phyloP scores from a whole-genome alignment of 2,888 invertebrate species.

The Coelogynopora nodosa region DNA sequence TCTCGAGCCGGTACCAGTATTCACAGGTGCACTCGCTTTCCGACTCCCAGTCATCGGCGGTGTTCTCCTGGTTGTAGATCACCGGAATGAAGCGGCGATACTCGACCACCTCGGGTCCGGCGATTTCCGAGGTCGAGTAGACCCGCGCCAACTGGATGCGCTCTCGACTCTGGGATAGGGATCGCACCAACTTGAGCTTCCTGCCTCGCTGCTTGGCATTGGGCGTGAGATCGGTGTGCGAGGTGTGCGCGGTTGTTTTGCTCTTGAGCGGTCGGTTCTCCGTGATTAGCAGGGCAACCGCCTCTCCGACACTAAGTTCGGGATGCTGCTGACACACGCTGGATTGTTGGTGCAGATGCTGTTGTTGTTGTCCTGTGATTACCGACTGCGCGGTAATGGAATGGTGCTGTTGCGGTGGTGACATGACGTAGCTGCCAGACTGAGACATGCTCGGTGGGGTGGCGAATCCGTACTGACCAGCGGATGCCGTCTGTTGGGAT shows the following conservation, averaged over 20 bases:
- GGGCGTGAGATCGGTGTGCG: background rate
- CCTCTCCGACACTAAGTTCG: background rate
- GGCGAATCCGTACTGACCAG: background rate
- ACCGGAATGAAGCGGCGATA: constrained; percentile 32
- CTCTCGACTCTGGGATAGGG: constrained; percentile 35
- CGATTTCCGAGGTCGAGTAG: background rate
- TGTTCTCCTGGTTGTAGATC: background rate
- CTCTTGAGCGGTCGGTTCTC: background rate
- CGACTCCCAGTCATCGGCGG: background rate
- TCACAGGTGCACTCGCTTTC: constrained; percentile 38
- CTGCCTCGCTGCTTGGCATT: background rate
- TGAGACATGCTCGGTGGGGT: background rate
- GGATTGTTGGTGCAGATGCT: background rate
- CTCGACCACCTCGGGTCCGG: background rate
- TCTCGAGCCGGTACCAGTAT: constrained; percentile 37
- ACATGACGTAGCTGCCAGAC: background rate
- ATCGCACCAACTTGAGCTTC: background rate
- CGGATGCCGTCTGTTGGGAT: background rate
- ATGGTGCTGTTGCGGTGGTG: background rate
- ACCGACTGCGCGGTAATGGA: background rate
- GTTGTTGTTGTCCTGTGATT: background rate
- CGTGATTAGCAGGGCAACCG: background rate
- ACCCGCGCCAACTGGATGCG: constrained; percentile 26
- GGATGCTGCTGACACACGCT: background rate
- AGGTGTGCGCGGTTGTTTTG: background rate